Conservation (phyloP, 2,797 vertebrate genomes). For the Dryobates pubescens region DNA sequence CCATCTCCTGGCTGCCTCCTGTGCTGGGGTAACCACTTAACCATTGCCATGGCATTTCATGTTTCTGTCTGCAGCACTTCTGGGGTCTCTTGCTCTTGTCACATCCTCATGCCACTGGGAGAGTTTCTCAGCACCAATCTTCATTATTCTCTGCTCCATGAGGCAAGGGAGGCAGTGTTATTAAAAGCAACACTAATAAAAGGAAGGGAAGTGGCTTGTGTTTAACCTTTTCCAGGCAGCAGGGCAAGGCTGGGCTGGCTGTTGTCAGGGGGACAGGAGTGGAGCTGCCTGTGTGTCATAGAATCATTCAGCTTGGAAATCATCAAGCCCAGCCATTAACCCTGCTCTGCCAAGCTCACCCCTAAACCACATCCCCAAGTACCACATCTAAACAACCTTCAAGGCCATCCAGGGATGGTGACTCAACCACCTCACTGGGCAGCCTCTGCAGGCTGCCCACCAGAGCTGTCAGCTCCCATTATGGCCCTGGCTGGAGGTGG, state of each 20-base stretch:
- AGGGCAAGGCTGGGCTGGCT: background rate
- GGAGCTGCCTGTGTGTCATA: background rate
- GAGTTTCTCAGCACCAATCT: background rate
- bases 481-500: background rate
- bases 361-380: too few species aligned
- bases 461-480: conserved; percentile 39
- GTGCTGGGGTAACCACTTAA: background rate
- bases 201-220: background rate
- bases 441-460: background rate
- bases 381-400: too few species aligned
- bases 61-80: background rate
- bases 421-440: too few species aligned
- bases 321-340: too few species aligned
- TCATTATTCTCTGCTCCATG: background rate
- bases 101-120: rapidly evolving
- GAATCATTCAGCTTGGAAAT: too few species aligned
- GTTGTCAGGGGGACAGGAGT: conserved; percentile 13
- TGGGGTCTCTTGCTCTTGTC: background rate
- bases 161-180: background rate
- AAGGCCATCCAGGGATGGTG: too few species aligned
- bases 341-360: too few species aligned
- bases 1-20: background rate
- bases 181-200: background rate
- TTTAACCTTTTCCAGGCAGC: background rate
- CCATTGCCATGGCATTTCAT: background rate